phyloP scores from a whole-genome alignment of 2,113 vertebrate species.

The cat (Felis catus) region DNA sequence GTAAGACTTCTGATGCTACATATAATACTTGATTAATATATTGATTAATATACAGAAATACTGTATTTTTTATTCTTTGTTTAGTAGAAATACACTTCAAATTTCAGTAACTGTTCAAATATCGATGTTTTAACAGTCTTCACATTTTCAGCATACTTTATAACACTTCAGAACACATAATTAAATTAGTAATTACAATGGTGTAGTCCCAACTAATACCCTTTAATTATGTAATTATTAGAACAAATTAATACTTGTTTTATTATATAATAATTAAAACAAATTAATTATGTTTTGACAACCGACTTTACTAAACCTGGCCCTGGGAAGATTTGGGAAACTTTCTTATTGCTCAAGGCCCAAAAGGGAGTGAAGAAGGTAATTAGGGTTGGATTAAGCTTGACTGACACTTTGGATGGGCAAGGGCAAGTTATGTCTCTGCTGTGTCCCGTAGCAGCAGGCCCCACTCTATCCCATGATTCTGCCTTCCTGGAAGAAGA shows the following conservation, averaged over 20 bases:
- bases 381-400: neutral
- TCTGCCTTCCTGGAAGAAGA: neutral
- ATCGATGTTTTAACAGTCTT: neutral
- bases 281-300: slow-evolving; percentile 47
- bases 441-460: neutral
- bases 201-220: neutral
- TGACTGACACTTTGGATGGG: neutral
- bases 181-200: slow-evolving; percentile 30
- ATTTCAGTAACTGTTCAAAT: slow-evolving; percentile 23
- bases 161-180: neutral
- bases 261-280: neutral
- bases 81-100: slow-evolving; percentile 26
- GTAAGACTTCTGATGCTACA: neutral
- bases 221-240: neutral
- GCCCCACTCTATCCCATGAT: neutral
- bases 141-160: neutral
- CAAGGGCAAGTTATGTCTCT: neutral
- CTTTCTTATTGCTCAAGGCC: neutral
- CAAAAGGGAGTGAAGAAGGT: neutral
- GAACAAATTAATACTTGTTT: slow-evolving; percentile 38
- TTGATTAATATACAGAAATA: slow-evolving; percentile 15
- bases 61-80: slow-evolving; percentile 26
- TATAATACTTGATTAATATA: neutral
- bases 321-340: neutral
- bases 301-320: neutral